Percentiles rank a stretch among this genome's conserved stretches.
phyloP scores from a whole-genome alignment of 2,797 vertebrate genomes.

The Alosa sapidissima region DNA sequence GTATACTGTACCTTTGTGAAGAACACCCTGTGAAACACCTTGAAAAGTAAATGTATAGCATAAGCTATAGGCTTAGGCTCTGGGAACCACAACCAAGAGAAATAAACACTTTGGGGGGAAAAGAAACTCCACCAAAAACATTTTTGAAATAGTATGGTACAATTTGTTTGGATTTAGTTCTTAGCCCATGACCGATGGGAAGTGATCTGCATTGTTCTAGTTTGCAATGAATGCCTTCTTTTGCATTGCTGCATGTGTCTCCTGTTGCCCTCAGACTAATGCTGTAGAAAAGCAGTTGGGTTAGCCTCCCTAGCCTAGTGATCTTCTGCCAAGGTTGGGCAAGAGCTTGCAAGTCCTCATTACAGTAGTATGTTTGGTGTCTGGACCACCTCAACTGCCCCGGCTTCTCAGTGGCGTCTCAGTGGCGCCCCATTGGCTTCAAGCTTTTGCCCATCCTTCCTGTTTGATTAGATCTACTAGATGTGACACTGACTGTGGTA shows the following conservation, averaged over 20 bases:
- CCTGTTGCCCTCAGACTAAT: slow-evolving; percentile 28
- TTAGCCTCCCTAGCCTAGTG: slow-evolving; percentile 29
- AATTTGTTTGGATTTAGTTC: slow-evolving; percentile 56
- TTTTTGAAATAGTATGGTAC: slow-evolving; percentile 46
- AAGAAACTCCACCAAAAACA: slow-evolving; percentile 7
- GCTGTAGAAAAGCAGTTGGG: slow-evolving; percentile 28
- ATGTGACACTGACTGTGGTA: neutral
- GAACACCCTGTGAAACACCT: too few relatives aligned
- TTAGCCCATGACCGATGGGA: slow-evolving; percentile 32
- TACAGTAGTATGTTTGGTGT: neutral
- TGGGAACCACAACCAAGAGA: too few relatives aligned
- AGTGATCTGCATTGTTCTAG: slow-evolving; percentile 41
- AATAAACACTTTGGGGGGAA: neutral
- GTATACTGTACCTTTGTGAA: too few relatives aligned
- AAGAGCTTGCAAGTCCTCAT: slow-evolving; percentile 40
- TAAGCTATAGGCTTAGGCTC: too few relatives aligned
- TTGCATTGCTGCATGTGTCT: slow-evolving; percentile 78
- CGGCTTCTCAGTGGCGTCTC: neutral
- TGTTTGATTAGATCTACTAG: neutral
- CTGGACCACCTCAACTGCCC: neutral
- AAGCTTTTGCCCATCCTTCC: slow-evolving; percentile 50
- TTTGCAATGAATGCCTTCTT: slow-evolving; percentile 61
- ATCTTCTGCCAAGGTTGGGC: slow-evolving; percentile 42
- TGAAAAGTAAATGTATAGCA: too few relatives aligned
- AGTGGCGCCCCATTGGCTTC: slow-evolving; percentile 11